phyloP scores from a whole-genome alignment of 2,888 invertebrate genomes.

The Metallyticus violacea region DNA sequence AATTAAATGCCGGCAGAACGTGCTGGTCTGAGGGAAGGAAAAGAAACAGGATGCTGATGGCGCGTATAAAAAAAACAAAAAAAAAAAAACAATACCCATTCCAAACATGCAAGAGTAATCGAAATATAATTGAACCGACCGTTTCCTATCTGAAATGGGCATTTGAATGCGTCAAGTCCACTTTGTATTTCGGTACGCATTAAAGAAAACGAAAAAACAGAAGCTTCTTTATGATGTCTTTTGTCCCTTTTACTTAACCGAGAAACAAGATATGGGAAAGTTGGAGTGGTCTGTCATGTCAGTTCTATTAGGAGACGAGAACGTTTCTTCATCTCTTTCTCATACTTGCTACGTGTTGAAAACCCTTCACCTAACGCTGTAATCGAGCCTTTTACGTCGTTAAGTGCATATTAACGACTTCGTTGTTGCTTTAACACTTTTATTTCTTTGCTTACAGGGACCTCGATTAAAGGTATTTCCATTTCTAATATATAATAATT shows the following conservation, averaged over 20 bases:
- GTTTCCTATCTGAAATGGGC: conserved; percentile 26
- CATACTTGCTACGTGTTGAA: not conserved
- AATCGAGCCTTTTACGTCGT: not conserved
- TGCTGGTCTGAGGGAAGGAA: too few species aligned
- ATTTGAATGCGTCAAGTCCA: conserved; percentile 23
- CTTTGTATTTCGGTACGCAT: conserved; percentile 21
- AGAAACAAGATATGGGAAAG: conserved; percentile 4
- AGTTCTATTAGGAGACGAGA: not conserved
- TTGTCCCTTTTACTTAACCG: not conserved
- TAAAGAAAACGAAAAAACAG: conserved; percentile 6
- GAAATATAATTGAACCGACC: conserved; percentile 17
- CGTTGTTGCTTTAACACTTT: not conserved
- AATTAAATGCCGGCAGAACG: not conserved
- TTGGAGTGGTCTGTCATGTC: not conserved
- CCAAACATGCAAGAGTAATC: conserved; percentile 15
- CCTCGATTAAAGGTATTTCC: too few species aligned
- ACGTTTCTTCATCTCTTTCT: not conserved
- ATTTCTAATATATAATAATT: too few species aligned
- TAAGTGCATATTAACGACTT: not conserved
- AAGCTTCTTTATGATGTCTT: not conserved
- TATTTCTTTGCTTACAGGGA: too few species aligned
- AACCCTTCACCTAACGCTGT: not conserved
- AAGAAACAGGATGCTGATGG: not conserved
- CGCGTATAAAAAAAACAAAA: not conserved
- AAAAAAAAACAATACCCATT: not conserved